Base-by-base conservation (phyloP, 2,888 invertebrate species). In the Dendrolimus houi region DNA sequence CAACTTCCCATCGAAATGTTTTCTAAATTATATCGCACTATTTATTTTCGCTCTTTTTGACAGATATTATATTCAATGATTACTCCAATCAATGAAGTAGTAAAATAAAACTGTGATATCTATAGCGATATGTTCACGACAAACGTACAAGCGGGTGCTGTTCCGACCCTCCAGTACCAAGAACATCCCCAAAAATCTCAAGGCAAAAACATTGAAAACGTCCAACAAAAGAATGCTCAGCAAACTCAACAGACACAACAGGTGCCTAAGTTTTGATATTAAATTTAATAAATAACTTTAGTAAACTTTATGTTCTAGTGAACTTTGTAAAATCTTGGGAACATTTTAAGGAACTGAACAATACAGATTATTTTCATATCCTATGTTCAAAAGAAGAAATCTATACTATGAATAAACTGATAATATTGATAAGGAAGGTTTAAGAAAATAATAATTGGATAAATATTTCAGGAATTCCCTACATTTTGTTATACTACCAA, bases 401-500 rank as follows among this genome's bases (percentile, higher is more conserved):
- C 17, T 3, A 29, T 29, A 6, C 29, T 29, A 29, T 29, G 29
- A 29, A 6, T 29, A 29, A 29, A 29, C 29, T 3, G 1, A 29
- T 29, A 29, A 29, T 29, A 29, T 29, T 29, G 6, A 29, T 29
- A 6, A 29, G 29, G 6, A 29, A 29, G 29, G 29, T 29, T 29
- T 6, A 29, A 29, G 29, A 29, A 29, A 29, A 6, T 29, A 29
- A 29, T 29, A 29, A 29, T 29, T 29, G 29, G 29, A 14, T 47
- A 53, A 56, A 52, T 40, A 53, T 74, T 74, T 55, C 70, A 92
- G 87, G 94, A 94, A 57, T 94, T 93, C 69, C 94, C 94, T 53
- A 94, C 94, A 64, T 95, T 95, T 80, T 95, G 94, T 71, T 95
- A 95, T 70, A 93, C 91, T 62, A 93, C 91, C 83, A 93, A 93